Conservation (phyloP, 2,888 invertebrate genomes). For the Meiosimyza decipiens region DNA sequence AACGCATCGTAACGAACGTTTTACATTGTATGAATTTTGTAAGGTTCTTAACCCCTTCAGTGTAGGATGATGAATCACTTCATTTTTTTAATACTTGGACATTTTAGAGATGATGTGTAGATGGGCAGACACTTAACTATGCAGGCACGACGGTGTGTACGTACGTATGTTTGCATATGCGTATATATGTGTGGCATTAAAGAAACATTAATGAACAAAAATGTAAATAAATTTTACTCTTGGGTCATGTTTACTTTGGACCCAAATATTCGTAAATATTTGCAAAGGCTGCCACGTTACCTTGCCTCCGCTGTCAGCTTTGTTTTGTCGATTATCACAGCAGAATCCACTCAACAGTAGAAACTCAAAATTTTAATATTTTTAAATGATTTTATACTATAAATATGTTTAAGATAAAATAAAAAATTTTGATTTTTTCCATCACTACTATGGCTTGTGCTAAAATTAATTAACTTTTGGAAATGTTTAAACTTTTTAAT, state of each 20-base stretch:
- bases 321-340: too few relatives aligned
- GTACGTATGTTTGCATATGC: conserved; percentile 22
- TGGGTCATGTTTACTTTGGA: conserved; percentile 55
- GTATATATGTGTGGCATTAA: conserved; percentile 44
- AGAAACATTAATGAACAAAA: conserved; percentile 54
- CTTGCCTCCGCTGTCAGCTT: too few relatives aligned
- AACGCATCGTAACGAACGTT: conserved; percentile 25
- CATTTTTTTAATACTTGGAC: conserved; percentile 6
- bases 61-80: conserved; percentile 3
- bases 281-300: conserved; percentile 41
- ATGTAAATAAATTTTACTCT: conserved; percentile 55
- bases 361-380: too few relatives aligned
- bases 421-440: too few relatives aligned
- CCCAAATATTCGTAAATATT: conserved; percentile 52
- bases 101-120: conserved; percentile 8
- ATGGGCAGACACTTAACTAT: not conserved
- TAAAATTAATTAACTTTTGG: too few relatives aligned
- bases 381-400: too few relatives aligned
- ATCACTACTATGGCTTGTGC: too few relatives aligned
- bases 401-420: too few relatives aligned
- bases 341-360: too few relatives aligned
- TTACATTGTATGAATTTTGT: not conserved
- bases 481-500: too few relatives aligned
- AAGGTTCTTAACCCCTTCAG: conserved; percentile 21
- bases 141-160: conserved; percentile 4